phyloP scores from a whole-genome alignment of 2,113 vertebrate genomes.

The Odontophorus gujanensis region DNA sequence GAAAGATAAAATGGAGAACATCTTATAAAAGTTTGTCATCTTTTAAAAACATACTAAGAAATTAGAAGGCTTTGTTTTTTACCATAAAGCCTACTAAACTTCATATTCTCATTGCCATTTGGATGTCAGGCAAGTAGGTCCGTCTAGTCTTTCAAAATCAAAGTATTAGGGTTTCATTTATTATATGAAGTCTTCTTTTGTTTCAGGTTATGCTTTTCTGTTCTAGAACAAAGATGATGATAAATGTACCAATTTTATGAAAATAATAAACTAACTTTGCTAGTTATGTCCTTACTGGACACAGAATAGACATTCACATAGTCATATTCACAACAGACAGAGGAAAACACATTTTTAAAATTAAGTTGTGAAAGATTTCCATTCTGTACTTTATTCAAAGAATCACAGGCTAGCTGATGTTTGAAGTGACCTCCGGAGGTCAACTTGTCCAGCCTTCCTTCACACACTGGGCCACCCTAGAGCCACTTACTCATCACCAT shows the following conservation, averaged over 20 bases:
- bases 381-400: not conserved
- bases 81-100: accelerated
- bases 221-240: not conserved
- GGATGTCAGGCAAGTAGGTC: not conserved
- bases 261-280: not conserved
- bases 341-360: not conserved
- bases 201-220: not conserved
- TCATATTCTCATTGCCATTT: not conserved
- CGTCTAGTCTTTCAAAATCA: not conserved
- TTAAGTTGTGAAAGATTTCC: not conserved
- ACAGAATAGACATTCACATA: too few species aligned
- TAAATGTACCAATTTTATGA: not conserved
- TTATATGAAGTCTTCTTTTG: not conserved
- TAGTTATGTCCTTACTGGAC: not conserved
- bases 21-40: not conserved
- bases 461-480: not conserved
- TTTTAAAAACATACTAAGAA: not conserved
- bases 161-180: not conserved
- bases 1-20: not conserved
- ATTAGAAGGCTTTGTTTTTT: not conserved
- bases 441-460: not conserved
- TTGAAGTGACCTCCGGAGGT: not conserved
- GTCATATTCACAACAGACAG: not conserved
- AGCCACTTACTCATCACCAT: not conserved
- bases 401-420: not conserved